Percentiles rank a stretch among this genome's conserved stretches.
Evolutionary conservation across 2,113 vertebrate species (phyloP).

Genomic region (Pardalotus punctatus): DNA sequence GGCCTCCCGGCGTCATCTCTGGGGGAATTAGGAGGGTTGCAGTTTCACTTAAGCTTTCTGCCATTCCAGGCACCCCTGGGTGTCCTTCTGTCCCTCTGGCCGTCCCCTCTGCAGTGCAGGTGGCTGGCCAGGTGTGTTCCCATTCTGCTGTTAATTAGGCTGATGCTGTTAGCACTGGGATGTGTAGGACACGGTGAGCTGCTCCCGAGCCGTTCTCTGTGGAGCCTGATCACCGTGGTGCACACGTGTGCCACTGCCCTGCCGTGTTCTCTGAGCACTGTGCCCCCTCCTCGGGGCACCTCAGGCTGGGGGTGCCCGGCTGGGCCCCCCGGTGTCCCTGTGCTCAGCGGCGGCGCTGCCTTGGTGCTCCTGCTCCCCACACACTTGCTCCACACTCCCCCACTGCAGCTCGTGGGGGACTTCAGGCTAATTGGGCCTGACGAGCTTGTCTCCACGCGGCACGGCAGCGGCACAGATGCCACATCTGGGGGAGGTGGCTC

Average conservation of each 20-base stretch:
- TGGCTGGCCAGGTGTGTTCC: neutral
- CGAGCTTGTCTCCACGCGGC: neutral
- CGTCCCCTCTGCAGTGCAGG: fast-evolving
- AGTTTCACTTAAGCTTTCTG: neutral
- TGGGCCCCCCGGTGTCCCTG: neutral
- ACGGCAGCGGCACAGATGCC: neutral
- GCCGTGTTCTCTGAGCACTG: neutral
- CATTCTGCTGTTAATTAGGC: neutral
- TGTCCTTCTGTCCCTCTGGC: neutral
- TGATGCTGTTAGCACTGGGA: neutral
- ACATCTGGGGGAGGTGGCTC: neutral
- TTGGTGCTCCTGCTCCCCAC: fast-evolving
- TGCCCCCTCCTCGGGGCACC: fast-evolving
- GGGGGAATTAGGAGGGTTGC: fast-evolving
- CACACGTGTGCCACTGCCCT: neutral
- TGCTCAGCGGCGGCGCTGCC: fast-evolving
- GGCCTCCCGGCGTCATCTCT: too few species aligned
- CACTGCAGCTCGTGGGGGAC: neutral
- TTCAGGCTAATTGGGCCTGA: constrained; percentile 43
- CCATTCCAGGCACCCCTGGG: neutral
- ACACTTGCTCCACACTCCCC: neutral
- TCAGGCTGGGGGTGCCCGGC: neutral
- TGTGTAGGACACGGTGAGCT: neutral
- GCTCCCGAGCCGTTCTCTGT: fast-evolving
- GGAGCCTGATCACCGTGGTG: neutral